Base-by-base conservation (phyloP, 1,140 invertebrate genomes). In the Campoletis sonorensis region DNA sequence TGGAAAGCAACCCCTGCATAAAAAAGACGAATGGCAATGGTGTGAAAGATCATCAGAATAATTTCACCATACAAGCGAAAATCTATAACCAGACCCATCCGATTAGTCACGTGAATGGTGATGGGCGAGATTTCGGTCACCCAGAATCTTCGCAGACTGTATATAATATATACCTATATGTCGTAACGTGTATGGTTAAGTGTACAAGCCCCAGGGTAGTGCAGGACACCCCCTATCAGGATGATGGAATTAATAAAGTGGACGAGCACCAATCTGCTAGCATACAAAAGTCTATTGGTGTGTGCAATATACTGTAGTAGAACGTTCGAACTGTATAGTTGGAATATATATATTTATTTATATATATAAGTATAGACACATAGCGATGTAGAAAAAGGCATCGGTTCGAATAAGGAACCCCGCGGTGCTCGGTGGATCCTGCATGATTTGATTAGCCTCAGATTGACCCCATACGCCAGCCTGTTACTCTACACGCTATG, bases 391-490 rank as follows among this genome's bases (percentile, higher is more conserved):
- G 81, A 72, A 81, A 72, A 76, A 85, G 87, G 86, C 86, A 85
- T 84, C 87, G 86, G 81, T 77, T 82, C 83, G 83, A 85, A 84
- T 84, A 78, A 79, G 85, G 81, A 86, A 84, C 87, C 88, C 88
- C 87, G 87, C 83, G 86, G 88, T 84, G 88, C 79, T 82, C 81
- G 75, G 81, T 86, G 81, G 83, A 87, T 88, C 84, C 87, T 87
- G 87, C 88, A 91, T 92, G 90, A 92, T 92, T 92, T 91, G 91
- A 92, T 92, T 92, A 92, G 91, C 91, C 91, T 91, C 91, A 92
- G 91, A 92, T 92, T 92, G 91, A 92, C 91, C 91, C 90, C 88
- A 87, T 84, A 83, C 76, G 84, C 72, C 82, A 85, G 79, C 77
- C 85, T 82, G 86, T 86, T 87, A 85, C 73, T 76, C 54, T 72